Evolutionary conservation across 1,140 invertebrate genomes (phyloP).

Genomic region (Anastrepha ludens): DNA sequence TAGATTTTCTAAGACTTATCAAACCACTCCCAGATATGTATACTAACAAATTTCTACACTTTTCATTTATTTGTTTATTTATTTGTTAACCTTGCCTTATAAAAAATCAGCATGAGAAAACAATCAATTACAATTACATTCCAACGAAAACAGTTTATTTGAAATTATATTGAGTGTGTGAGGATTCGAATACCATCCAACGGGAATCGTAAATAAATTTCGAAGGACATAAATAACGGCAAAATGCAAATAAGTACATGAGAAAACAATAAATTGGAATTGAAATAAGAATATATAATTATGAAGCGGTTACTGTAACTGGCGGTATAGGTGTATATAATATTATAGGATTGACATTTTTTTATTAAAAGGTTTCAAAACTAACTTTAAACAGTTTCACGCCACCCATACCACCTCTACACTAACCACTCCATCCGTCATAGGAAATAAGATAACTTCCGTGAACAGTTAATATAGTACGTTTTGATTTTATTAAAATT

Average conservation of each 20-base stretch:
- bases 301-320: too few species aligned
- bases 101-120: too few species aligned
- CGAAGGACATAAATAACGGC: constrained; percentile 6
- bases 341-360: too few species aligned
- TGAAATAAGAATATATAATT: background rate
- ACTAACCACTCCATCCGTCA: background rate
- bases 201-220: background rate
- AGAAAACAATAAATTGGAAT: background rate
- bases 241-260: constrained; percentile 8
- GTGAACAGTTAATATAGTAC: background rate
- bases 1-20: too few species aligned
- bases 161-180: background rate
- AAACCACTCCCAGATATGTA: too few species aligned
- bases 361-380: too few species aligned
- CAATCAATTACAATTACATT: too few species aligned
- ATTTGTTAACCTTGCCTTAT: too few species aligned
- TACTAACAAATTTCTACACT: too few species aligned
- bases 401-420: background rate
- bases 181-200: background rate
- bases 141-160: background rate
- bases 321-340: too few species aligned
- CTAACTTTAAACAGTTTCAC: too few species aligned
- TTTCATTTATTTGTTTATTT: too few species aligned
- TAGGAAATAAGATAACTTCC: background rate
- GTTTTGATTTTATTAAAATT: background rate